A percentile compares a stretch with the other conserved stretches of the same genome.
These are phyloP conservation scores for Alfaro cultratus DNA, from an alignment of 2,797 vertebrate species.

Conservation along the genomic window DNA sequence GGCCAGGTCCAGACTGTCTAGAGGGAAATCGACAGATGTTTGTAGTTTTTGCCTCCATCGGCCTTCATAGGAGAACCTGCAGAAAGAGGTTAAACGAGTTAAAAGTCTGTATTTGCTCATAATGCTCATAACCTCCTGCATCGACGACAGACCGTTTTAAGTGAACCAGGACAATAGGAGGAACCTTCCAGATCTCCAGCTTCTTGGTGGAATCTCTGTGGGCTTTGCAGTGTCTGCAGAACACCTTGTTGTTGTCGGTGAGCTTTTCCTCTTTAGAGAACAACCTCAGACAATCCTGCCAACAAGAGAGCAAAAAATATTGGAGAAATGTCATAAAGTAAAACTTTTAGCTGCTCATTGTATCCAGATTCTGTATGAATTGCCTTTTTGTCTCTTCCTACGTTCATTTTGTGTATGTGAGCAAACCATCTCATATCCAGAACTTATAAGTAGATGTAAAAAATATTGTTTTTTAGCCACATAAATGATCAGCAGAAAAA, in stretches of 20 bases:
- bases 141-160: slow-evolving; percentile 88
- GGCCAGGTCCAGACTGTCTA: slow-evolving; percentile 91
- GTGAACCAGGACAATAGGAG: slow-evolving; percentile 94
- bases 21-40: slow-evolving; percentile 93
- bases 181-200: slow-evolving; percentile 98
- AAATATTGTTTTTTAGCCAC: no score
- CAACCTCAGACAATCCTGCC: slow-evolving; percentile 94
- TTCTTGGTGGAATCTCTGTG: slow-evolving; percentile 96
- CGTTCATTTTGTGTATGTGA: background rate
- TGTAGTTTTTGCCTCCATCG: slow-evolving; percentile 99
- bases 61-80: slow-evolving; percentile 95
- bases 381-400: background rate
- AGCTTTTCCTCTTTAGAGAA: slow-evolving; percentile 98
- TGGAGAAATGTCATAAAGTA: background rate
- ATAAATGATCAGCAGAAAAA: no score
- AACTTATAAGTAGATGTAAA: no score
- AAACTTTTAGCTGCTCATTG: background rate
- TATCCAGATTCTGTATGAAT: background rate
- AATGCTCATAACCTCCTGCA: background rate
- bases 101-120: background rate
- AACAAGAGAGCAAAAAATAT: background rate
- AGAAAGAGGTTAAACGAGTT: slow-evolving; percentile 3
- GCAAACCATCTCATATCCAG: background rate
- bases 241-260: slow-evolving; percentile 96
- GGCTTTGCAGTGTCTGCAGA: slow-evolving; percentile 95